phyloP scores from a whole-genome alignment of 2,797 vertebrate species.

The Aphelocoma californica region DNA sequence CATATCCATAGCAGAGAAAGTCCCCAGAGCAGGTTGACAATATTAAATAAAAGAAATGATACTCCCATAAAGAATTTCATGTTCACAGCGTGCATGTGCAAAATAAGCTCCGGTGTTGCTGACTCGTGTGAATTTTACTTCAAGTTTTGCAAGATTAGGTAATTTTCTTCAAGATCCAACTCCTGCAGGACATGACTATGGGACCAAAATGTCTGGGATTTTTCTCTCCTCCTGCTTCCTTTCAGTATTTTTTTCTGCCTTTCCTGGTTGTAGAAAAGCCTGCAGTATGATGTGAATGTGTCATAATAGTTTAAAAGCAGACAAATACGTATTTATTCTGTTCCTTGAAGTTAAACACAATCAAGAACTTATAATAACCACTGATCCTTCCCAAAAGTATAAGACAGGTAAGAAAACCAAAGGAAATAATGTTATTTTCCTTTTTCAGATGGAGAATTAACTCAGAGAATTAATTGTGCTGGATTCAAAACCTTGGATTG shows the following conservation, averaged over 20 bases:
- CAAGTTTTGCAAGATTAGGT: not conserved
- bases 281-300: not conserved
- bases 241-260: not conserved
- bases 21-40: not conserved
- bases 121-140: not conserved
- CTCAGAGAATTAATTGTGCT: not conserved
- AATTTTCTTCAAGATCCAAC: not conserved
- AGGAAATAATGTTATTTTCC: not conserved
- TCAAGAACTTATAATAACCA: not conserved
- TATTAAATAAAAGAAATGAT: not conserved
- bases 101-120: not conserved
- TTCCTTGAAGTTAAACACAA: not conserved
- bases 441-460: not conserved
- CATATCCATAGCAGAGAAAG: not conserved
- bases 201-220: not conserved
- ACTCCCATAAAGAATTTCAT: not conserved
- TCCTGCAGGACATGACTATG: not conserved
- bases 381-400: not conserved
- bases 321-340: not conserved
- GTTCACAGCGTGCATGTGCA: not conserved
- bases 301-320: not conserved
- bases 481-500: not conserved
- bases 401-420: not conserved
- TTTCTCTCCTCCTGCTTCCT: not conserved
- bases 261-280: not conserved